A percentile compares a stretch with the other conserved stretches of the same genome.
phyloP scores from a whole-genome alignment of 2,888 invertebrate genomes.

The Lordiphosa fenestrarum region DNA sequence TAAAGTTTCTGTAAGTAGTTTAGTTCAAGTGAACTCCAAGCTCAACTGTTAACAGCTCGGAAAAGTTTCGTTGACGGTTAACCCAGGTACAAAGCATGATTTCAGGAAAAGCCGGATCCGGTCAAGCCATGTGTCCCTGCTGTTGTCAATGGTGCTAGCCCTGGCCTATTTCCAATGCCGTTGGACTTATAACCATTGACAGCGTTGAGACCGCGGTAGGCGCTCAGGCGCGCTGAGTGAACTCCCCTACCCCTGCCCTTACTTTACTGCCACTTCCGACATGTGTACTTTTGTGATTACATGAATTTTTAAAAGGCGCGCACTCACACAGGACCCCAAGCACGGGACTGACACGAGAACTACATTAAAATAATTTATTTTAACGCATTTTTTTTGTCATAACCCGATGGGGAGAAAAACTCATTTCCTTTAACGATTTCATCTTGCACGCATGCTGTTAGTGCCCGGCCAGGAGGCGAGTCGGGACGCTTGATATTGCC shows the following conservation, averaged over 20 bases:
- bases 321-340: conserved; percentile 32
- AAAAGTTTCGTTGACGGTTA: too few species aligned
- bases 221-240: conserved; percentile 48
- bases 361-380: conserved; percentile 79
- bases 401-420: conserved; percentile 72
- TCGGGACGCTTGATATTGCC: conserved; percentile 31
- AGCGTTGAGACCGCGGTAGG: conserved; percentile 21
- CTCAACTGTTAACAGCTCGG: too few species aligned
- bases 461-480: conserved; percentile 26
- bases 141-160: conserved; percentile 35
- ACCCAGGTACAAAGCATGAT: too few species aligned
- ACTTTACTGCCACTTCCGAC: conserved; percentile 58
- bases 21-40: too few species aligned
- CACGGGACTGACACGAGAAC: conserved; percentile 73
- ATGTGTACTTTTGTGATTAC: conserved; percentile 75
- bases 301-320: conserved; percentile 74
- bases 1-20: too few species aligned
- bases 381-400: conserved; percentile 76
- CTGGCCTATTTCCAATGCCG: conserved; percentile 15
- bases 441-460: conserved; percentile 65
- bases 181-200: conserved; percentile 8
- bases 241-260: conserved; percentile 16
- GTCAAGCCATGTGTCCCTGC: conserved; percentile 20
- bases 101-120: background rate
- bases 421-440: conserved; percentile 76